Evolutionary conservation across 2,113 vertebrate genomes (phyloP).

Genomic region (Etheostoma spectabile): DNA sequence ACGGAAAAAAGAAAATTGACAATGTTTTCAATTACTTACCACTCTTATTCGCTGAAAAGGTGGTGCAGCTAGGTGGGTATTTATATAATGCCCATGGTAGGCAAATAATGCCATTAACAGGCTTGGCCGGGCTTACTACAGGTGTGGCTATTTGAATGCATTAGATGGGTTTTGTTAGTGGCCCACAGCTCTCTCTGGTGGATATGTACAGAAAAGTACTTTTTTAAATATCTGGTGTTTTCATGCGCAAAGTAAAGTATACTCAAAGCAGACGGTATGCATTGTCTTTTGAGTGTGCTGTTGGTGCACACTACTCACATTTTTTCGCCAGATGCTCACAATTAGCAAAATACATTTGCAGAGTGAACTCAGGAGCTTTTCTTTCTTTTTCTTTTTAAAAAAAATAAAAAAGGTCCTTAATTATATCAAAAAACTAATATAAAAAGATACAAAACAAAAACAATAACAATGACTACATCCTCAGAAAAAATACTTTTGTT

Average conservation of each 20-base stretch:
- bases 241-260: neutral
- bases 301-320: neutral
- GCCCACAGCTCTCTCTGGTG: conserved; percentile 61
- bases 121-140: neutral
- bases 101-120: conserved; percentile 35
- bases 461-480: neutral
- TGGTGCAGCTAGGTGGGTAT: neutral
- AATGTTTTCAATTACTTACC: neutral
- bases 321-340: too few relatives aligned
- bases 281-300: neutral
- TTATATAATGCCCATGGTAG: conserved; percentile 27
- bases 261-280: neutral
- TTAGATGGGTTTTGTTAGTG: neutral
- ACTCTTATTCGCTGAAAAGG: neutral
- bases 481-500: neutral
- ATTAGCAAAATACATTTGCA: neutral
- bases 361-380: too few relatives aligned
- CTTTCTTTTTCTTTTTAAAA: too few relatives aligned
- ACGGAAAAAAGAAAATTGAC: neutral
- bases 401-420: too few relatives aligned
- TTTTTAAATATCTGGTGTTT: neutral
- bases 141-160: neutral
- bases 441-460: neutral
- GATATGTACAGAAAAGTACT: neutral
- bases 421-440: too few relatives aligned